Conservation (phyloP, 2,888 invertebrate genomes). For the Cephus sareptanus region DNA sequence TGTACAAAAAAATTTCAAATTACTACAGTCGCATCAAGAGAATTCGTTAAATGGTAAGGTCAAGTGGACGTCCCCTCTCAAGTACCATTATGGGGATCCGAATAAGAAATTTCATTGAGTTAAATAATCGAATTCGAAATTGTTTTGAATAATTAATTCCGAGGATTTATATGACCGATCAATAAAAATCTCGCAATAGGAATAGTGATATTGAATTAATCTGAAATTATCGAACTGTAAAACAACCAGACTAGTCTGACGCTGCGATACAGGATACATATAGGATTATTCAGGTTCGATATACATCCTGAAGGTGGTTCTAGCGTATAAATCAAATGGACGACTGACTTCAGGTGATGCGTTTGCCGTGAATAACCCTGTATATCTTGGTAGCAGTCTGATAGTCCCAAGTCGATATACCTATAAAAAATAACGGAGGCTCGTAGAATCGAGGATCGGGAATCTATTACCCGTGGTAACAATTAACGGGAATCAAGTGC, state of each 20-base stretch:
- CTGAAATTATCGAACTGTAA: background rate
- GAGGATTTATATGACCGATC: background rate
- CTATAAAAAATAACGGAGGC: no score
- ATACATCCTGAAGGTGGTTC: background rate
- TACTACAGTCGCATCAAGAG: background rate
- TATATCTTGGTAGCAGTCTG: slow-evolving; percentile 28
- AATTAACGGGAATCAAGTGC: background rate
- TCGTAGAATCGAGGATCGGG: background rate
- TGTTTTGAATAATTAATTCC: background rate
- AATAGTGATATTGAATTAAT: background rate
- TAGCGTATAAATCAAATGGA: background rate
- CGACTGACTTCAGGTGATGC: background rate
- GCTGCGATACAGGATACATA: background rate
- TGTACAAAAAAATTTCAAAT: background rate
- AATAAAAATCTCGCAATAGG: background rate
- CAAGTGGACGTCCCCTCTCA: background rate
- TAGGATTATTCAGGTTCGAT: background rate
- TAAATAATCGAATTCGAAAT: background rate
- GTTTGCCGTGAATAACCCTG: background rate
- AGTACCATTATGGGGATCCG: background rate
- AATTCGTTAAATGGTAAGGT: slow-evolving; percentile 21
- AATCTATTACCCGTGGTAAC: background rate
- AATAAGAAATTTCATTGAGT: no score
- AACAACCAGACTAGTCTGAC: background rate
- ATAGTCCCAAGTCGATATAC: slow-evolving; percentile 16